These are phyloP conservation scores for Epizoanthus illoricatus DNA, from an alignment of 92 coral and sea anemone genomes.

Conservation along the genomic window DNA sequence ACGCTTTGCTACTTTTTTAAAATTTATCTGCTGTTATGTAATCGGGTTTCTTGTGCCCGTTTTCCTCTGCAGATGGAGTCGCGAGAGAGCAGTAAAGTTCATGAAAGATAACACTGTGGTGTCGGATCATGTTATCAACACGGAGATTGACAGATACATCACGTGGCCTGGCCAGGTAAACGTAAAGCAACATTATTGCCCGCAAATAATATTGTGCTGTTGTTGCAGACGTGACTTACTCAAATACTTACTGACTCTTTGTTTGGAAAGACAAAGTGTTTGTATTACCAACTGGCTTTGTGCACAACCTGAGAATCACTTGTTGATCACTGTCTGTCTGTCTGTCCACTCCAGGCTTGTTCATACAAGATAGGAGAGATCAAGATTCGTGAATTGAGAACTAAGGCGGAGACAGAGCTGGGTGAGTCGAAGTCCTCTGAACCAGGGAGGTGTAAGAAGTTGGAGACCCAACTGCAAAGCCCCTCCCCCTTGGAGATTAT, in stretches of 20 bases:
- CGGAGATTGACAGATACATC: constrained; percentile 88
- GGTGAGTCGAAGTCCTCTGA: constrained; percentile 50
- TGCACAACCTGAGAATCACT: too few species aligned
- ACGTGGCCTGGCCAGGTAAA: constrained; percentile 98
- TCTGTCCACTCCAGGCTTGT: constrained; percentile 72
- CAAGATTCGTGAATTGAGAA: constrained; percentile 82
- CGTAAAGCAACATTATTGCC: constrained; percentile 23
- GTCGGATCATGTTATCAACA: constrained; percentile 70
- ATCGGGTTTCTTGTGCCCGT: too few species aligned
- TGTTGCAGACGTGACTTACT: too few species aligned
- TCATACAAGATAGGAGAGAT: constrained; percentile 96
- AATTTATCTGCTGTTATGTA: too few species aligned
- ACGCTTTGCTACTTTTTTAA: too few species aligned
- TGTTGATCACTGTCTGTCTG: too few species aligned
- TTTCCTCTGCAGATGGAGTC: constrained; percentile 65
- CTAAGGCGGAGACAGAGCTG: constrained; percentile 66
- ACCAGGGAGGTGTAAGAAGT: background rate
- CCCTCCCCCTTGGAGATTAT: too few species aligned
- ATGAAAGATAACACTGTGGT: constrained; percentile 82
- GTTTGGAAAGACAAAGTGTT: too few species aligned
- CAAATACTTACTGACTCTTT: too few species aligned
- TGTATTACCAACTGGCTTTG: too few species aligned
- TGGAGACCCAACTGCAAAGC: too few species aligned
- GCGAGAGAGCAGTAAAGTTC: constrained; percentile 82
- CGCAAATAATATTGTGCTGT: too few species aligned